These are phyloP conservation scores for Trididemnum miniatum DNA, from an alignment of 23 tunicate species.

Conservation along the genomic window DNA sequence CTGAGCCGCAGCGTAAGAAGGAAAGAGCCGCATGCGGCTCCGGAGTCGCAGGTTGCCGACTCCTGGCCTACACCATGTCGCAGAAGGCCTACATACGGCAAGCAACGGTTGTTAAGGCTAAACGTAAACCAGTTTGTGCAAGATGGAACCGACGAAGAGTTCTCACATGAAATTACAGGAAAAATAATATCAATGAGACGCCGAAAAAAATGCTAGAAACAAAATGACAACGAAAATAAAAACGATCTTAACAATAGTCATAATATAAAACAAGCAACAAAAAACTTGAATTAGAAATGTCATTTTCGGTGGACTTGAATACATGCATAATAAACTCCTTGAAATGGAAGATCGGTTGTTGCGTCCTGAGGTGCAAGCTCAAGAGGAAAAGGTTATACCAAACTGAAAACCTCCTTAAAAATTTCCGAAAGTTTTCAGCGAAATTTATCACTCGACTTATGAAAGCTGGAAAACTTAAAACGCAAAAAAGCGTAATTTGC, in stretches of 20 bases:
- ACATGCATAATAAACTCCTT: neutral
- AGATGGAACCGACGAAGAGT: neutral
- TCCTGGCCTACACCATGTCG: too few relatives aligned
- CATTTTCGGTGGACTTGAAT: neutral
- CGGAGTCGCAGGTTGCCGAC: too few relatives aligned
- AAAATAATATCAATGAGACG: neutral
- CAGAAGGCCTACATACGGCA: too few relatives aligned
- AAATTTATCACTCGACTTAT: neutral
- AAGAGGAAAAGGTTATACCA: neutral
- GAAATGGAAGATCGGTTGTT: slow-evolving; percentile 11
- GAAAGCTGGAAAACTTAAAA: neutral
- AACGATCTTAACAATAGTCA: neutral
- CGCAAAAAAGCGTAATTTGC: neutral
- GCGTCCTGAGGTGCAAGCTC: slow-evolving; percentile 6
- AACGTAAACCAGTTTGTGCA: too few relatives aligned
- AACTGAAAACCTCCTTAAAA: neutral
- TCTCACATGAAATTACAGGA: neutral
- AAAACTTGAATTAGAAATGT: neutral
- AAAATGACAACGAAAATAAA: neutral
- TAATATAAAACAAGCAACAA: neutral
- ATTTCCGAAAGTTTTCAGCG: neutral
- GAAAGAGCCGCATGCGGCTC: too few relatives aligned
- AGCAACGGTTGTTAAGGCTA: too few relatives aligned
- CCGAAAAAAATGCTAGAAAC: neutral
- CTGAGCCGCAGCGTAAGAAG: too few relatives aligned